Evolutionary conservation across 2,797 vertebrate species (phyloP), one percentile per base, ranked within the genome.

Genomic region (Aratinga solstitialis): DNA sequence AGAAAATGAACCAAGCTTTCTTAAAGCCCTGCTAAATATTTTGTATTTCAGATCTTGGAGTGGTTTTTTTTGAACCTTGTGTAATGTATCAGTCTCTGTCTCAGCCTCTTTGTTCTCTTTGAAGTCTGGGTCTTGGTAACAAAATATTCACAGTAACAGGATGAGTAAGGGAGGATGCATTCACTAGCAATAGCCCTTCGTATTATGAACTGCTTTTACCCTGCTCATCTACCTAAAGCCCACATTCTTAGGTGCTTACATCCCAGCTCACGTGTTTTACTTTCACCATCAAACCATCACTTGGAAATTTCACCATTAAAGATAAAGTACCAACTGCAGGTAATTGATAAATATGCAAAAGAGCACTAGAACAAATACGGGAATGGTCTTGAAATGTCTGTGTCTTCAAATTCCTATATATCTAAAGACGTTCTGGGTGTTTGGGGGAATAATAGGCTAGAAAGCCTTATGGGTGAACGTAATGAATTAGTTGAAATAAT

Each of bases 401-500:
- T 71, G 15, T 74, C 43, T 74, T 84, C 65, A 81, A 90, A 88
- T 84, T 58, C 8, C 19, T 90, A 26, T 22, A 17, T 79, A 69
- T 81, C 53, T 75, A 66, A 84, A 80, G 32, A 68, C 2, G 4
- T 50, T 89, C 47, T 54, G 32, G 2, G 24, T 93, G 16, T 90
- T 90, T 81, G 40, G 7, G 24, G 43, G 38, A 85, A 58, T 65
- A 78, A 45, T 12, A 65, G 48, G 43, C 15, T 16, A 74, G 38
- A n/a, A 92, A 92, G 13, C 4, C n/a, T 72, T 69, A 22, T 30
- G 73, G 13, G 8, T 91, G 54, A 83, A 56, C 1, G 0, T 26
- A 81, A 74, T 24, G 13, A 89, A 90, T 94, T 86, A 66, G 32
- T 66, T 73, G 63, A 92, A 95, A 83, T 45, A 83, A 75, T 81